Evolutionary conservation across 2,113 vertebrate genomes (phyloP).

Genomic region (Australoheros scitulus): DNA sequence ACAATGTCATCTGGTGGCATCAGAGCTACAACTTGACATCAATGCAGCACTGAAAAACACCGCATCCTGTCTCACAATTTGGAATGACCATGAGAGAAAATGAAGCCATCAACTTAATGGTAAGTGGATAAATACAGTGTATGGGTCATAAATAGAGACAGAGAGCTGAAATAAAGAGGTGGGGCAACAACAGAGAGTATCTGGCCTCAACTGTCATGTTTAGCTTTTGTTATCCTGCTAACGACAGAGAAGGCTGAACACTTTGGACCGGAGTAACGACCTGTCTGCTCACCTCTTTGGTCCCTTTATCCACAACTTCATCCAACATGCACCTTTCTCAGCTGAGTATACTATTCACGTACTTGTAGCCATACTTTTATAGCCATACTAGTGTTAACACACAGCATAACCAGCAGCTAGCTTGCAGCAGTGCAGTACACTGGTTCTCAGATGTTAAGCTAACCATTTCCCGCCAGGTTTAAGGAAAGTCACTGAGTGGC

Average conservation of each 20-base stretch:
- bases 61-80: conserved; percentile 13
- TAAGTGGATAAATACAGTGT: conserved; percentile 27
- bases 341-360: too few species aligned
- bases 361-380: too few species aligned
- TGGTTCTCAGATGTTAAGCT: too few species aligned
- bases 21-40: not conserved
- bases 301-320: not conserved
- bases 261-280: not conserved
- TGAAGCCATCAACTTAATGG: conserved; percentile 4
- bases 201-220: not conserved
- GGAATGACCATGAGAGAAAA: not conserved
- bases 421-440: too few species aligned
- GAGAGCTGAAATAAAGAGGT: not conserved
- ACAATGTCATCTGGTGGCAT: conserved; percentile 31
- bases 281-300: not conserved
- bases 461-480: too few species aligned
- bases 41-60: not conserved
- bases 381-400: too few species aligned
- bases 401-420: too few species aligned
- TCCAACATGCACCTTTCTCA: too few species aligned
- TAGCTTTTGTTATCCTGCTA: not conserved
- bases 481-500: too few species aligned
- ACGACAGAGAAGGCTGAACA: not conserved
- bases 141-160: not conserved
- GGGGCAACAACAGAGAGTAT: not conserved